These are phyloP conservation scores for Emys orbicularis DNA, from an alignment of 2,797 vertebrate genomes.

Conservation along the genomic window DNA sequence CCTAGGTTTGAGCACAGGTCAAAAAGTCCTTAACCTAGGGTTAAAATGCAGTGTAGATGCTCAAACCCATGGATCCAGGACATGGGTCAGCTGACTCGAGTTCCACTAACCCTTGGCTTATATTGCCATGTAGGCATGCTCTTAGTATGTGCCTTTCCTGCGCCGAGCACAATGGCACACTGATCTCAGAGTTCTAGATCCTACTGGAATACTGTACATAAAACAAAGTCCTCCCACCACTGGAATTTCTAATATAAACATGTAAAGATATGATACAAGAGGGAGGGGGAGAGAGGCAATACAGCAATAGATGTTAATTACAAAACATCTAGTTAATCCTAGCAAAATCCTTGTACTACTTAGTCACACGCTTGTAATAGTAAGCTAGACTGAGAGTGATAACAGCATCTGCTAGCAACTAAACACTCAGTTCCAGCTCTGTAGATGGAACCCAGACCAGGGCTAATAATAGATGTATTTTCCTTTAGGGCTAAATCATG, in stretches of 20 bases:
- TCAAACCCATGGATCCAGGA: too few relatives aligned
- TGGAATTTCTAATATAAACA: neutral
- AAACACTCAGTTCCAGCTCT: neutral
- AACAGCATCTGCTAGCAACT: neutral
- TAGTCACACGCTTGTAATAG: neutral
- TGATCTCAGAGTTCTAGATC: neutral
- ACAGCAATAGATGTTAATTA: neutral
- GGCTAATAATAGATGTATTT: neutral
- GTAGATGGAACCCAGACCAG: neutral
- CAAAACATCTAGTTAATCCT: neutral
- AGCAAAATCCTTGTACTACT: neutral
- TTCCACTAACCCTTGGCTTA: too few relatives aligned
- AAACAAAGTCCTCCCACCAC: neutral
- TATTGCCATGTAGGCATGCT: too few relatives aligned
- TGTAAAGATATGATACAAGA: neutral
- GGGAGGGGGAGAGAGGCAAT: neutral
- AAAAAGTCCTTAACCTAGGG: too few relatives aligned
- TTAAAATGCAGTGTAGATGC: too few relatives aligned
- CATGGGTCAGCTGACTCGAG: too few relatives aligned
- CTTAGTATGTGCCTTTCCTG: neutral
- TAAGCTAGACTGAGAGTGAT: neutral
- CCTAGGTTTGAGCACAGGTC: too few relatives aligned
- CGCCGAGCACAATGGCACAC: neutral
- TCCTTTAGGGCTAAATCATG: neutral
- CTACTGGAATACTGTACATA: neutral